A percentile compares a stretch with the other conserved stretches of the same genome.
Conservation (phyloP, 2,888 invertebrate species). For the Baronia brevicornis region DNA sequence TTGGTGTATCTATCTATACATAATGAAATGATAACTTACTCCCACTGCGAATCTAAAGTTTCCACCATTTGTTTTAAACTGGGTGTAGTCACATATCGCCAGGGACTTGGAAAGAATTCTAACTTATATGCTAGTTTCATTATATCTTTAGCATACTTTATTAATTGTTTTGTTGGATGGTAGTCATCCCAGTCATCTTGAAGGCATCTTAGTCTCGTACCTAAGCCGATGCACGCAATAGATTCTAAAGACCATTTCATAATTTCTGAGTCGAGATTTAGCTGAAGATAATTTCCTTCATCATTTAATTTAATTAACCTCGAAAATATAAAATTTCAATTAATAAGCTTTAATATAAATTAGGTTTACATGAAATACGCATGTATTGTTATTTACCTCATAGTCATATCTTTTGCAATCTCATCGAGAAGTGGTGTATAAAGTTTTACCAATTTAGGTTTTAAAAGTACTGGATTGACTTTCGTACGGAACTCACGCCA, state of each 20-base stretch:
- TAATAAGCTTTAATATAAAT: no score
- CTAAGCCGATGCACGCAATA: slow-evolving; percentile 48
- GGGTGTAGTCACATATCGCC: slow-evolving; percentile 43
- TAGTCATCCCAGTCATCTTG: slow-evolving; percentile 37
- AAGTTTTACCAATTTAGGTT: slow-evolving; percentile 73
- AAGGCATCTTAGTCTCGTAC: slow-evolving; percentile 50
- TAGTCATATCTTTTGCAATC: slow-evolving; percentile 58
- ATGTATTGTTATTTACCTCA: slow-evolving; percentile 45
- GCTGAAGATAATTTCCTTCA: slow-evolving; percentile 35
- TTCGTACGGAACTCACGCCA: slow-evolving; percentile 81
- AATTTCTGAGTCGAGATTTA: slow-evolving; percentile 69
- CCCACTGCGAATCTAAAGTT: slow-evolving; percentile 51
- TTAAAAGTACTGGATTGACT: slow-evolving; percentile 80
- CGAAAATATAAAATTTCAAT: slow-evolving; percentile 11
- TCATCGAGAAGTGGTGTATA: slow-evolving; percentile 66
- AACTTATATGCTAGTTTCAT: slow-evolving; percentile 37
- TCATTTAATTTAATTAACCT: slow-evolving; percentile 46
- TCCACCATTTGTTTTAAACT: slow-evolving; percentile 46
- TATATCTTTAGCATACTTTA: slow-evolving; percentile 42
- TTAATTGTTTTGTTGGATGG: slow-evolving; percentile 43
- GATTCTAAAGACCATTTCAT: slow-evolving; percentile 80
- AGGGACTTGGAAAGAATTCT: slow-evolving; percentile 45
- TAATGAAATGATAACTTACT: slow-evolving; percentile 50
- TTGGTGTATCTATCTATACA: background rate
- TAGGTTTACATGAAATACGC: no score